Percentiles rank a stretch among this genome's conserved stretches.
Conservation (phyloP, 2,888 invertebrate species). For the Onchidella celtica region DNA sequence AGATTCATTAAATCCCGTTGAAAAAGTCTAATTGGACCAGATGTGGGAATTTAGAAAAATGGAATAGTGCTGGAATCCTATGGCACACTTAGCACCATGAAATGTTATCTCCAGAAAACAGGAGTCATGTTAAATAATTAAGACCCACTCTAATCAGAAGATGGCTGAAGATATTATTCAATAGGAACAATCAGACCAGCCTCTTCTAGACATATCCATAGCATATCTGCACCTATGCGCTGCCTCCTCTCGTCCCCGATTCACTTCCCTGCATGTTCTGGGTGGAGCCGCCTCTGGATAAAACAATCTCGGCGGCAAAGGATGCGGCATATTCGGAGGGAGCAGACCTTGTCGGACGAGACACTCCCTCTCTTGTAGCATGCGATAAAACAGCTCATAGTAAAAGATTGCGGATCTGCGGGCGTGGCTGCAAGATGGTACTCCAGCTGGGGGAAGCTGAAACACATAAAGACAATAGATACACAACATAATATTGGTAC, state of each 20-base stretch:
- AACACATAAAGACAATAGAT: neutral
- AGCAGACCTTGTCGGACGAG: constrained; percentile 8
- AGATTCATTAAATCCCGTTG: too few relatives aligned
- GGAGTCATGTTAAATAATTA: too few relatives aligned
- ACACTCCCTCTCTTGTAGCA: constrained; percentile 16
- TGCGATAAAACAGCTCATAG: constrained; percentile 27
- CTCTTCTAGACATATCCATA: constrained; percentile 13
- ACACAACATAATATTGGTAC: too few relatives aligned
- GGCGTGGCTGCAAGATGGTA: constrained; percentile 29
- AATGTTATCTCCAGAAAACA: too few relatives aligned
- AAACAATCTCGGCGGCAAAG: neutral
- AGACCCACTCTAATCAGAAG: too few relatives aligned
- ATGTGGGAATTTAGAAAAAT: too few relatives aligned
- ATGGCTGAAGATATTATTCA: too few relatives aligned
- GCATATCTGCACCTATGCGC: neutral
- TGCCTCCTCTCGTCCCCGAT: neutral
- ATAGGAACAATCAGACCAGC: constrained; percentile 19
- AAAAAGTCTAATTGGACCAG: too few relatives aligned
- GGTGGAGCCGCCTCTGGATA: neutral
- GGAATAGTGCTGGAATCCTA: too few relatives aligned
- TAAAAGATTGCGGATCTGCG: constrained; percentile 20
- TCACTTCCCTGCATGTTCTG: neutral
- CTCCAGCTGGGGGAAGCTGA: constrained; percentile 39
- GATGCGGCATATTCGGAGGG: neutral
- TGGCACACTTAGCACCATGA: too few relatives aligned